Conservation (phyloP, 2,888 invertebrate genomes). For the Corbicula japonica region DNA sequence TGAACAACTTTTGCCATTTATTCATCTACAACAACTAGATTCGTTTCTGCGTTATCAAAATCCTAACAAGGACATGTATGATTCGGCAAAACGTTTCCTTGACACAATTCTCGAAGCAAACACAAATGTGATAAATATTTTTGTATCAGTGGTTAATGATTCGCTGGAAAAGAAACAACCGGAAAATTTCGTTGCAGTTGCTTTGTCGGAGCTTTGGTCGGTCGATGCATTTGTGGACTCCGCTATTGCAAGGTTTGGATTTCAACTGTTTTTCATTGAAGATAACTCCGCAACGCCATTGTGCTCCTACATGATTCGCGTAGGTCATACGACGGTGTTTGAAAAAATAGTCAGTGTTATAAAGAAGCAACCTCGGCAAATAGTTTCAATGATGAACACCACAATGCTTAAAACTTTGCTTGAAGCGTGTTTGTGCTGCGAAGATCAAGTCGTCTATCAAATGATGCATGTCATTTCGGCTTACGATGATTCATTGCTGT, state of each 20-base stretch:
- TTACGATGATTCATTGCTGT: not conserved
- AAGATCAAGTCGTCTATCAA: slow-evolving; percentile 5
- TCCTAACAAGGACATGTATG: no score
- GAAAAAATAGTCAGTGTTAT: slow-evolving; percentile 4
- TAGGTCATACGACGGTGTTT: not conserved
- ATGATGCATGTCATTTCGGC: not conserved
- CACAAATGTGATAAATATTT: no score
- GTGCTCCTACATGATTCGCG: slow-evolving; percentile 22
- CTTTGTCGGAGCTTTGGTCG: slow-evolving; percentile 41
- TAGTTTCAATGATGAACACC: not conserved
- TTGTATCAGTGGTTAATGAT: slow-evolving; percentile 23
- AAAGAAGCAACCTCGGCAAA: not conserved
- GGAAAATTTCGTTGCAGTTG: slow-evolving; percentile 6
- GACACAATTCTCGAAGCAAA: no score
- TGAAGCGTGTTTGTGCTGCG: slow-evolving; percentile 9
- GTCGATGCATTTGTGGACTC: slow-evolving; percentile 34
- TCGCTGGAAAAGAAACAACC: slow-evolving; percentile 7
- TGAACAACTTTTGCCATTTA: no score
- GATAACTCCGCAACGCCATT: slow-evolving; percentile 18
- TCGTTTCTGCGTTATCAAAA: no score
- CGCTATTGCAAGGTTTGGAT: slow-evolving; percentile 32
- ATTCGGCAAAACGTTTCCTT: no score
- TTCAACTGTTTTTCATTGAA: slow-evolving; percentile 41
- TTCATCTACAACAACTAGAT: no score
- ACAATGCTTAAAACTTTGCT: slow-evolving; percentile 24